Conservation (phyloP, 1,140 invertebrate species). For the Drosophila ohnishii region DNA sequence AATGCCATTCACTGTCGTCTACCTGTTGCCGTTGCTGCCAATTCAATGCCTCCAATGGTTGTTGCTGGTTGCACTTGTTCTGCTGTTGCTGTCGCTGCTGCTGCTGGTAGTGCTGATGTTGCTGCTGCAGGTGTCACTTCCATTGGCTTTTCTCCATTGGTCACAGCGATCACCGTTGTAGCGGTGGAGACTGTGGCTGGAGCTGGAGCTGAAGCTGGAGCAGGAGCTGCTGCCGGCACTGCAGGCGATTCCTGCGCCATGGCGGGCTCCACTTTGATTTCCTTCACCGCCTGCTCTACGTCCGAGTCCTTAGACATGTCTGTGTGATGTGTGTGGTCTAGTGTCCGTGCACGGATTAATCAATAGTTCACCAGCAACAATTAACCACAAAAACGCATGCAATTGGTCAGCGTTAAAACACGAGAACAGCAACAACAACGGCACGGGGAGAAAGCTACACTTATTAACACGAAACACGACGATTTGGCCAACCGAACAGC, state of each 20-base stretch:
- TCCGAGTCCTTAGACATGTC: conserved; percentile 68
- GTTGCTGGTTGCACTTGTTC: conserved; percentile 63
- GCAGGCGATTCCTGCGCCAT: conserved; percentile 29
- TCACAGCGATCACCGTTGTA: conserved; percentile 47
- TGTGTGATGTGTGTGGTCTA: neutral
- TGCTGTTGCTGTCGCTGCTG: conserved; percentile 27
- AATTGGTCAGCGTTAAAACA: conserved; percentile 41
- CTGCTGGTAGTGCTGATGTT: conserved; percentile 25
- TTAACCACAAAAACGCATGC: conserved; percentile 45
- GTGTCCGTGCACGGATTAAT: conserved; percentile 40
- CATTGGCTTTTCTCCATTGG: conserved; percentile 41
- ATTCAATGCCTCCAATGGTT: conserved; percentile 42
- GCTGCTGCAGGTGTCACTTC: conserved; percentile 26
- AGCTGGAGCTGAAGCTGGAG: neutral
- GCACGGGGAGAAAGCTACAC: conserved; percentile 16
- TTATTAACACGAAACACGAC: conserved; percentile 14
- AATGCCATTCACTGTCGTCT: conserved; percentile 45
- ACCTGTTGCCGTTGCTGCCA: conserved; percentile 48
- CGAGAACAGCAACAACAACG: conserved; percentile 2
- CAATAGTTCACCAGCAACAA: conserved; percentile 44
- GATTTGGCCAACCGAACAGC: conserved; percentile 50
- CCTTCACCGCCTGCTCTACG: conserved; percentile 63
- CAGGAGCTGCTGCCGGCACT: neutral
- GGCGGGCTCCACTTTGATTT: conserved; percentile 56
- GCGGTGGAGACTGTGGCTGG: conserved; percentile 16